These are phyloP conservation scores for Spialia ferax DNA, from an alignment of 2,888 invertebrate species.

Conservation along the genomic window DNA sequence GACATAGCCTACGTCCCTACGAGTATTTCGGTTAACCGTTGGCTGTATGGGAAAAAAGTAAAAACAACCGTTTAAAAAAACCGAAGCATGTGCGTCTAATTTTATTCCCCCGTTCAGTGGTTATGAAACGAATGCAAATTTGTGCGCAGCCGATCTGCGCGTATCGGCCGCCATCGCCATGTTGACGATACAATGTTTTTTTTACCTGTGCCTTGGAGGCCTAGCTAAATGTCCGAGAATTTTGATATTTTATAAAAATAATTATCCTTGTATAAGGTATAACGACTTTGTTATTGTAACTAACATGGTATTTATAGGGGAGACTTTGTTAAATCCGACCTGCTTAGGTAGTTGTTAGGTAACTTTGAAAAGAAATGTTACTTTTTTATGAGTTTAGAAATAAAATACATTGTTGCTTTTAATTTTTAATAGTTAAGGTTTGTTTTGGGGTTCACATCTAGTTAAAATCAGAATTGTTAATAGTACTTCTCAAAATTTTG, in stretches of 20 bases:
- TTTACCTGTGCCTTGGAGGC: conserved; percentile 44
- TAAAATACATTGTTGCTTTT: no score
- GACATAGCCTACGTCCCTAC: conserved; percentile 10
- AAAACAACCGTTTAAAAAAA: conserved; percentile 75
- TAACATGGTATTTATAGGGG: no score
- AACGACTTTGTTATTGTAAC: not conserved
- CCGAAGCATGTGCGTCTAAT: conserved; percentile 82
- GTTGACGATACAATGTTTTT: conserved; percentile 52
- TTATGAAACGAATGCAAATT: conserved; percentile 86
- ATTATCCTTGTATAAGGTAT: not conserved
- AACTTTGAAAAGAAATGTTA: no score
- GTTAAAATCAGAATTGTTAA: no score
- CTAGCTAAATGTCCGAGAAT: conserved; percentile 19
- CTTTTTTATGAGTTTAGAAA: no score
- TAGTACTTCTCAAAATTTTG: no score
- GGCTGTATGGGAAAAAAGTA: conserved; percentile 64
- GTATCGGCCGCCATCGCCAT: conserved; percentile 57
- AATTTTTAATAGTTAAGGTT: no score
- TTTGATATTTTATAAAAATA: conserved; percentile 11
- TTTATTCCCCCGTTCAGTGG: conserved; percentile 84
- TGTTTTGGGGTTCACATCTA: no score
- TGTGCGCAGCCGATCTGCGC: conserved; percentile 71
- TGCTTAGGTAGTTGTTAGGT: no score
- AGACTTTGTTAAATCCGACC: no score
- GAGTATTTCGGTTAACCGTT: conserved; percentile 56